A percentile compares a stretch with the other conserved stretches of the same genome.
These are phyloP conservation scores for Sipha maydis DNA, from an alignment of 2,888 invertebrate species.

Conservation along the genomic window DNA sequence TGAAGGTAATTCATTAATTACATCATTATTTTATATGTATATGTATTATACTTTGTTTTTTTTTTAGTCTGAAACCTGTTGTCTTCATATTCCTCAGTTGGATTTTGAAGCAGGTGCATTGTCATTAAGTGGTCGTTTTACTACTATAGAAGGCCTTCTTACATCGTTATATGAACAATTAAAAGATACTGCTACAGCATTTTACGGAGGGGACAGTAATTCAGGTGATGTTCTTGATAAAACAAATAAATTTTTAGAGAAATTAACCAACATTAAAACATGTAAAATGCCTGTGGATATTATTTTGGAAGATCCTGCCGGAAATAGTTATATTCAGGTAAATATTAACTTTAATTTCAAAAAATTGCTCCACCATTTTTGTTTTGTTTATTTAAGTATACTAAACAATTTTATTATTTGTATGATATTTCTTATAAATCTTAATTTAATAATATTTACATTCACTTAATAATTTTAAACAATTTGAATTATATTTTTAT, in stretches of 20 bases:
- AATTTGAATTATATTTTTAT: no score
- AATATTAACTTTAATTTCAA: constrained; percentile 27
- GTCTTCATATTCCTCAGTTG: constrained; percentile 84
- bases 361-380: not conserved
- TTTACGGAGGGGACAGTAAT: constrained; percentile 76
- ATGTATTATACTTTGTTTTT: not conserved
- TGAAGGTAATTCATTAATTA: constrained; percentile 75
- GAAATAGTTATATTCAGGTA: constrained; percentile 93
- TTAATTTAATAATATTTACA: no score
- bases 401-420: no score
- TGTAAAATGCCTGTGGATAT: constrained; percentile 77
- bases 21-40: not conserved
- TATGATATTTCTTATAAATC: no score
- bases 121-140: constrained; percentile 91
- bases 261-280: constrained; percentile 76
- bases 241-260: constrained; percentile 74
- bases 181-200: constrained; percentile 74
- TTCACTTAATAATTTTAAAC: no score
- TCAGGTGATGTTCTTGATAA: constrained; percentile 70
- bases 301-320: constrained; percentile 94
- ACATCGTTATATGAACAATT: constrained; percentile 82
- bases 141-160: constrained; percentile 92
- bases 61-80: constrained; percentile 81
- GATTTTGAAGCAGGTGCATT: constrained; percentile 86
- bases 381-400: no score